Evolutionary conservation across 2,888 invertebrate genomes (phyloP), one percentile per base, ranked within the genome.

Genomic region (Epinotia ramella): DNA sequence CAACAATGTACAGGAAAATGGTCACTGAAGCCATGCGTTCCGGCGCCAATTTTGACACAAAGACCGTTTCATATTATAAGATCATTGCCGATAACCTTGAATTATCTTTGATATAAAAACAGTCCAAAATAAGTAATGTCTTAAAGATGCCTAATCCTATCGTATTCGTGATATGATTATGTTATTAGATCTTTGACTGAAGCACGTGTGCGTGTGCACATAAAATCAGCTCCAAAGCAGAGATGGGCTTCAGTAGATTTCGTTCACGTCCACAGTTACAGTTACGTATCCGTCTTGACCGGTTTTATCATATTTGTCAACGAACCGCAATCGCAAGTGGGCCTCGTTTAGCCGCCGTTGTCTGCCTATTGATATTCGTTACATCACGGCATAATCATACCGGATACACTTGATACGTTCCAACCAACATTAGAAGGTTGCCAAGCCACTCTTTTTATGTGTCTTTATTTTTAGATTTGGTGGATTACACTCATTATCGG

Each of bases 341-440:
- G 81, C 79, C 83, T 78, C 80, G 80, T 81, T 81, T 80, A 73
- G 78, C 77, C 71, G 77, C 79, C 81, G 80, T 78, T 78, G 66
- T 68, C 79, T 78, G 66, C 79, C 82, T 84, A 86, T 86, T 85
- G 84, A 87, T 84, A 88, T 84, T 86, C 81, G 86, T 89, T 88
- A 89, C 88, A 89, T 88, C 88, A 89, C 82, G 86, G 79, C 80
- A 85, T 84, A 86, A 87, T 87, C 86, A 85, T 90, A 86, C 91
- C 91, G 91, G 91, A 91, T 90, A 87, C 85, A 84, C 82, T 84
- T 83, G 83, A 86, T 84, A 87, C 81, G 83, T 86, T 86, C 84
- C 80, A 85, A 84, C 81, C 66, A 83, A 86, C 83, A 83, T 86
- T 86, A 89, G 87, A 90, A 89, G 88, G 89, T 88, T 89, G 83